These are phyloP conservation scores for Xiphorhynchus erythropygius DNA, from an alignment of 2,797 vertebrate genomes.

Conservation along the genomic window DNA sequence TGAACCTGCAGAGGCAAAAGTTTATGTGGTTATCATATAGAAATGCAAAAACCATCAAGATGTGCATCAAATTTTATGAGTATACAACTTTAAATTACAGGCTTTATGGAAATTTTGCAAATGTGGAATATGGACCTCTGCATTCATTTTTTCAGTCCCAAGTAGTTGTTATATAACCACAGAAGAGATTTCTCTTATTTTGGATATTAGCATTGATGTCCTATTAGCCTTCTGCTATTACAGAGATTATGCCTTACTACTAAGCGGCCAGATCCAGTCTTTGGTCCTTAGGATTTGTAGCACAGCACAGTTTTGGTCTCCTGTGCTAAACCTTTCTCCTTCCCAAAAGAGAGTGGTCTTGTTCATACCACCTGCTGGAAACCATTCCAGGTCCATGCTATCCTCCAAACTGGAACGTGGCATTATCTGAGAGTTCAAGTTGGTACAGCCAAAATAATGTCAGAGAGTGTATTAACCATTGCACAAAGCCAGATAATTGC, in stretches of 20 bases:
- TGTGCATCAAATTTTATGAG: neutral
- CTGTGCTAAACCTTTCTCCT: neutral
- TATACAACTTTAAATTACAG: neutral
- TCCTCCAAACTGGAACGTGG: neutral
- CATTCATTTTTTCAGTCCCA: neutral
- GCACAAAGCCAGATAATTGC: neutral
- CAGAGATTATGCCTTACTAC: neutral
- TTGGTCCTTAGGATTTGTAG: neutral
- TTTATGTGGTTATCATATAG: neutral
- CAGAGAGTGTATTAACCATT: neutral
- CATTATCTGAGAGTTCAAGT: neutral
- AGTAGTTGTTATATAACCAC: neutral
- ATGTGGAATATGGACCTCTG: neutral
- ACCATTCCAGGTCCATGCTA: neutral
- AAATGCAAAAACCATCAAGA: neutral
- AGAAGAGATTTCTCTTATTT: neutral
- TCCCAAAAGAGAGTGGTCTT: neutral
- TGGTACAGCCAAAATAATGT: neutral
- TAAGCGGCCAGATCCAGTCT: neutral
- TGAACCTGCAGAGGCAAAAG: neutral
- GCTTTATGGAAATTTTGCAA: neutral
- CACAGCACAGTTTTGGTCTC: neutral
- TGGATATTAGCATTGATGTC: neutral
- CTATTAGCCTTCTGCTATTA: neutral
- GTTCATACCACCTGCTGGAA: neutral